Conservation (phyloP, 2,113 vertebrate genomes). For the Salvelinus fontinalis region DNA sequence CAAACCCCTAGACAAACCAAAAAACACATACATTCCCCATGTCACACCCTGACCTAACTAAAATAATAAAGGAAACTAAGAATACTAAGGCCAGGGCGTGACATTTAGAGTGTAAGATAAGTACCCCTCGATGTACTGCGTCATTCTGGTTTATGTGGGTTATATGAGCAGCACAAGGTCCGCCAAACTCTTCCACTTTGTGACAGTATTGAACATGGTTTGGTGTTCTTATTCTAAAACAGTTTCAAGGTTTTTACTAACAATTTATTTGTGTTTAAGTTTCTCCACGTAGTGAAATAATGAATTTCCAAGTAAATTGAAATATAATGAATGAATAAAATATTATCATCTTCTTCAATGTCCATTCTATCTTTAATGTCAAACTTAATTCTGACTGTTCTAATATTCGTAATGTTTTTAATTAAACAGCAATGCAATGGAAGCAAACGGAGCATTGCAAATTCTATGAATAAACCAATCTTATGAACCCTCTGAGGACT, state of each 20-base stretch:
- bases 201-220: constrained; percentile 81
- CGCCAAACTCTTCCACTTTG: constrained; percentile 67
- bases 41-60: too few species aligned
- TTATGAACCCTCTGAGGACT: constrained; percentile 26
- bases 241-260: constrained; percentile 80
- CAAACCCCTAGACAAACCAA: too few species aligned
- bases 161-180: constrained; percentile 53
- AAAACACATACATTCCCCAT: too few species aligned
- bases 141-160: constrained; percentile 51
- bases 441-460: not conserved
- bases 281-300: constrained; percentile 61
- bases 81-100: too few species aligned
- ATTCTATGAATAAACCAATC: not conserved
- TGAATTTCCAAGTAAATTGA: constrained; percentile 41
- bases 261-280: constrained; percentile 64
- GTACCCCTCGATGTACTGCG: constrained; percentile 20
- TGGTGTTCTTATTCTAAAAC: constrained; percentile 79
- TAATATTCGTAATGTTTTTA: not conserved
- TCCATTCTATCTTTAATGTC: constrained; percentile 16
- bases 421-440: not conserved
- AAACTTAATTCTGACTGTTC: constrained; percentile 9
- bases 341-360: constrained; percentile 62
- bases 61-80: too few species aligned
- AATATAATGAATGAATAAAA: constrained; percentile 59
- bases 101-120: not conserved